phyloP scores from a whole-genome alignment of 1,140 invertebrate species.

The Anastatus disparis region DNA sequence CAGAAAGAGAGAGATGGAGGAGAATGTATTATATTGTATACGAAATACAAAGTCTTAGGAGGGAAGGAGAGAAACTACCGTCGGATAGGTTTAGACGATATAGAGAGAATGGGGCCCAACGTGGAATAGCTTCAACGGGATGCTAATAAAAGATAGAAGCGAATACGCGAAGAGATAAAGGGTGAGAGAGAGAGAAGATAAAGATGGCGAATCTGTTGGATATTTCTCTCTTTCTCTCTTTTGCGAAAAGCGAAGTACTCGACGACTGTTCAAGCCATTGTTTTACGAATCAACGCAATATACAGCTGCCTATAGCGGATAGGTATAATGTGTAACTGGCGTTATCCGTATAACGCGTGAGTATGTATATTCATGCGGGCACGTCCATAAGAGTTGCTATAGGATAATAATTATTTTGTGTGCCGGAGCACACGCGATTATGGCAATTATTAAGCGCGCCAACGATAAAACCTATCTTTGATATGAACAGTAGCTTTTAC shows the following conservation, averaged over 20 bases:
- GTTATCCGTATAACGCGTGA: constrained; percentile 4
- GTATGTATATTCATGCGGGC: constrained; percentile 14
- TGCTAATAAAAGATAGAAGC: constrained; percentile 66
- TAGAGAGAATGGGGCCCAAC: constrained; percentile 60
- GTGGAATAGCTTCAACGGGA: constrained; percentile 61
- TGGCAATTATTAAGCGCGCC: constrained; percentile 6
- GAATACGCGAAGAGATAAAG: constrained; percentile 40
- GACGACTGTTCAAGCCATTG: constrained; percentile 47
- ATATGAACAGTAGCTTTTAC: not conserved
- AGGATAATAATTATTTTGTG: constrained; percentile 27
- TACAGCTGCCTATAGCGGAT: not conserved
- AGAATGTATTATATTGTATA: constrained; percentile 42
- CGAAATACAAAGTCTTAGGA: constrained; percentile 54
- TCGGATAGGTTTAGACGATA: constrained; percentile 56
- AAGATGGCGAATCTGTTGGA: constrained; percentile 31
- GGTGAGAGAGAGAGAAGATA: constrained; percentile 4
- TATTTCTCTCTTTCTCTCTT: not conserved
- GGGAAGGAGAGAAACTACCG: constrained; percentile 53
- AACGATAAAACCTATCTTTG: constrained; percentile 5
- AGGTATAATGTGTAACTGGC: constrained; percentile 20
- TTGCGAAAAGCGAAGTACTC: not conserved
- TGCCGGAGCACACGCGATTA: constrained; percentile 1
- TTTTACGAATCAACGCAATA: constrained; percentile 50
- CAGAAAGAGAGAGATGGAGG: constrained; percentile 5
- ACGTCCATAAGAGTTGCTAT: not conserved